Base-by-base conservation (phyloP, 1,140 invertebrate species). In the Stegodyphus dumicola region DNA sequence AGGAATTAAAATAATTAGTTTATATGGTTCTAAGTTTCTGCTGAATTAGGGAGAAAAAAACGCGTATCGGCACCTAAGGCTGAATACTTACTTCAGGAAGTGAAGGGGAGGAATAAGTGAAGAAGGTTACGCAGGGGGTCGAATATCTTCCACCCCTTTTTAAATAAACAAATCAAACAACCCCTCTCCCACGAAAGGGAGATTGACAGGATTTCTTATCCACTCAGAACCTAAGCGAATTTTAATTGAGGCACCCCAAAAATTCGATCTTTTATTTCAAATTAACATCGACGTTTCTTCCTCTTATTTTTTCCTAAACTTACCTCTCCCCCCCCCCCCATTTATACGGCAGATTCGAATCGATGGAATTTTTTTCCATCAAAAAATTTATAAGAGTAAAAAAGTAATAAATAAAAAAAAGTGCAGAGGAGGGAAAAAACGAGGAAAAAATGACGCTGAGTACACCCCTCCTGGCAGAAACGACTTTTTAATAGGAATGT, bases 211-310 rank as follows among this genome's bases (percentile, higher is more conserved):
- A 51, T 67, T 69, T 76, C 69, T 85, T 70, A 56, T 76, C 81
- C 81, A 69, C 52, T 60, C 17, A 60, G 71, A 18, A 56, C 81
- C 81, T 85, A 85, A 85, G 81, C 81, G 81, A 77, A 74, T 76
- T 85, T 70, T 85, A 85, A 85, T 85, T 85, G 81, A 77, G 66
- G 81, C 56, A 76, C 52, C 65, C 70, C 60, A 76, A 73, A 84
- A 76, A 84, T 84, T 69, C 81, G 81, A 85, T 85, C 81, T 70
- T 85, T 85, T 85, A 85, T 85, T 85, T 76, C 73, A 85, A 85
- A 85, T 85, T 85, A 85, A 85, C 81, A 76, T 83, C 13, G 78
- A 51, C 78, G 69, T 73, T 51, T 66, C 56, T 60, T 70, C 77
- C 53, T 60, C 15, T 60, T 60, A 10, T 60, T 60, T 67, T 67